phyloP scores from a whole-genome alignment of 2,113 vertebrate genomes.

The Castor canadensis region DNA sequence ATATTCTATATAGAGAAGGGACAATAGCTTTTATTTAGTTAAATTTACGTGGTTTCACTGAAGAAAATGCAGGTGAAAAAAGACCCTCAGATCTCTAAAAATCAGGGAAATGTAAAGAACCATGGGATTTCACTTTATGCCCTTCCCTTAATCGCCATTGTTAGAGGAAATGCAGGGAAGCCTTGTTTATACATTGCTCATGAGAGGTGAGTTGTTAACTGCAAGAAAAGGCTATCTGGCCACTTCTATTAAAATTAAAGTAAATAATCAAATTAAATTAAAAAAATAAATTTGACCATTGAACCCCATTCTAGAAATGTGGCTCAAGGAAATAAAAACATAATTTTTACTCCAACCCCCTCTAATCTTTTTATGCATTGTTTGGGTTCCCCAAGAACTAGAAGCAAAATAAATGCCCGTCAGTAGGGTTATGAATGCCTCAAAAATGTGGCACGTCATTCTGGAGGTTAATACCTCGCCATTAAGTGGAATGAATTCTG shows the following conservation, averaged over 20 bases:
- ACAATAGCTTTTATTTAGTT: background rate
- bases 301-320: background rate
- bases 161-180: background rate
- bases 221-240: background rate
- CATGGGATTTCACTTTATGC: background rate
- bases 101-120: background rate
- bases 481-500: background rate
- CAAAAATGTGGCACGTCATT: background rate
- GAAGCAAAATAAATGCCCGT: background rate
- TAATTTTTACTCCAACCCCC: background rate
- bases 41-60: background rate
- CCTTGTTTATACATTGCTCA: background rate
- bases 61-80: background rate
- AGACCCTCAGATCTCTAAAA: background rate
- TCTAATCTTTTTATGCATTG: background rate
- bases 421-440: background rate
- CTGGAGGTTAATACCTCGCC: background rate
- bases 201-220: background rate
- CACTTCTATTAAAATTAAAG: background rate
- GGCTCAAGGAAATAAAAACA: conserved; percentile 6
- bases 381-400: conserved; percentile 1
- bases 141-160: background rate
- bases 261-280: no score
- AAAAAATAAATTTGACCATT: background rate
- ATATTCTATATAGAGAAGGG: background rate